phyloP scores from a whole-genome alignment of 2,113 vertebrate species.

The Corydoras maculifer region DNA sequence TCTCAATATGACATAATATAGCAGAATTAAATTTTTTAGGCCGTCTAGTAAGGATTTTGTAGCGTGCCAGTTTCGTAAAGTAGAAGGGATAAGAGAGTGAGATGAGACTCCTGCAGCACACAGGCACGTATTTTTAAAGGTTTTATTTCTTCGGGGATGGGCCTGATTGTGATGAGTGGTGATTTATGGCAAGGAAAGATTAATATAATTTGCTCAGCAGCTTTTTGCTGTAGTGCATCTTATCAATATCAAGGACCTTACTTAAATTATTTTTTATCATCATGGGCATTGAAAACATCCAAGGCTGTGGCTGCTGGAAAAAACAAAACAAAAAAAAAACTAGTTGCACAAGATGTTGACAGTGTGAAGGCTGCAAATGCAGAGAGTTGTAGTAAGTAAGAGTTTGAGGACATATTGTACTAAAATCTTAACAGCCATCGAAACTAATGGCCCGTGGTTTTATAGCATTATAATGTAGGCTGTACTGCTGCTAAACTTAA shows the following conservation, averaged over 20 bases:
- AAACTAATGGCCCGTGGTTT: slow-evolving; percentile 12
- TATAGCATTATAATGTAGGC: slow-evolving; percentile 2
- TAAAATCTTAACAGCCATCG: slow-evolving; percentile 6
- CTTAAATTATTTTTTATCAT: slow-evolving; percentile 48
- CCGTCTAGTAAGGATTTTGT: too few species aligned
- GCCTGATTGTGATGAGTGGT: slow-evolving; percentile 40
- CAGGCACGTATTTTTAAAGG: slow-evolving; percentile 18
- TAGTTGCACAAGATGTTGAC: slow-evolving; percentile 37
- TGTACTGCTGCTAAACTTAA: slow-evolving; percentile 27
- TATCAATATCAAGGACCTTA: slow-evolving; percentile 48
- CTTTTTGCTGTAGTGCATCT: slow-evolving; percentile 41
- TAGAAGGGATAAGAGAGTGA: too few species aligned
- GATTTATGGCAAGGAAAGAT: slow-evolving; percentile 38
- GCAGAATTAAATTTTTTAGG: too few species aligned
- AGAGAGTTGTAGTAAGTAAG: slow-evolving; percentile 29
- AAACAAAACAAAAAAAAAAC: too few species aligned
- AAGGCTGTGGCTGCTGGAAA: too few species aligned
- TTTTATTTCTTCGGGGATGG: slow-evolving; percentile 41
- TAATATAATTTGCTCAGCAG: slow-evolving; percentile 45
- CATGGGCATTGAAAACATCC: slow-evolving; percentile 14
- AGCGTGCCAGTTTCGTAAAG: too few species aligned
- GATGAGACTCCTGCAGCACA: too few species aligned
- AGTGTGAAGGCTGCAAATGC: slow-evolving; percentile 27
- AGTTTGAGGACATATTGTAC: slow-evolving; percentile 5
- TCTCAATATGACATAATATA: background rate